phyloP scores from a whole-genome alignment of 1,140 invertebrate species.

The Saccostrea cuccullata region DNA sequence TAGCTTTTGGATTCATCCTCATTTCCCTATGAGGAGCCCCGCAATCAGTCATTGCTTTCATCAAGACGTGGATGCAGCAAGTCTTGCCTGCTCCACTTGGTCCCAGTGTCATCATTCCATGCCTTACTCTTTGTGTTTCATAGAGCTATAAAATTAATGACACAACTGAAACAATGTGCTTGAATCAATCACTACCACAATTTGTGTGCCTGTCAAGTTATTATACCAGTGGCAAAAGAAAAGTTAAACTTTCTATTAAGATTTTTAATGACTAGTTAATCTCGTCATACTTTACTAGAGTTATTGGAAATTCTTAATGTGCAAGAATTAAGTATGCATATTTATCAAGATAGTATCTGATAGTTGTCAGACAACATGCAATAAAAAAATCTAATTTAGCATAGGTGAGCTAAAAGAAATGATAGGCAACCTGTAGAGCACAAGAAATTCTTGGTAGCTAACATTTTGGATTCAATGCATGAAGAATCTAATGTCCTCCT shows the following conservation, averaged over 20 bases:
- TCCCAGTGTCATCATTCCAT: constrained; percentile 97
- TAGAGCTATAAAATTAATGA: constrained; percentile 87
- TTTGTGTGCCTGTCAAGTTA: background rate
- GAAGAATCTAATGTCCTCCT: too few relatives aligned
- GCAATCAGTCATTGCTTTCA: constrained; percentile 83
- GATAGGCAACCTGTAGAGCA: too few relatives aligned
- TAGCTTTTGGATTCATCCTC: constrained; percentile 99
- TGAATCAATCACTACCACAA: background rate
- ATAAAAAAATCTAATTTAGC: too few relatives aligned
- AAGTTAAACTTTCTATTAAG: too few relatives aligned
- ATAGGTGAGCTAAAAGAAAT: too few relatives aligned
- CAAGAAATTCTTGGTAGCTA: too few relatives aligned
- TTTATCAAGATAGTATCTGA: background rate
- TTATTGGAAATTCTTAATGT: background rate
- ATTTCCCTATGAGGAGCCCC: constrained; percentile 85
- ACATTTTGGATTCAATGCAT: too few relatives aligned
- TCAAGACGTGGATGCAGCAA: constrained; percentile 93
- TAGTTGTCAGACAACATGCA: background rate
- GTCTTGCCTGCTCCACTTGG: constrained; percentile 91
- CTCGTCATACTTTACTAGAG: too few relatives aligned
- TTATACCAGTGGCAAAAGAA: too few relatives aligned
- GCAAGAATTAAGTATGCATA: background rate
- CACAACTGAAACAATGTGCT: background rate
- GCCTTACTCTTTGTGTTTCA: constrained; percentile 95
- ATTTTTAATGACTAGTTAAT: too few relatives aligned